Base-by-base conservation (phyloP, 2,888 invertebrate genomes). In the Arenicola marina region DNA sequence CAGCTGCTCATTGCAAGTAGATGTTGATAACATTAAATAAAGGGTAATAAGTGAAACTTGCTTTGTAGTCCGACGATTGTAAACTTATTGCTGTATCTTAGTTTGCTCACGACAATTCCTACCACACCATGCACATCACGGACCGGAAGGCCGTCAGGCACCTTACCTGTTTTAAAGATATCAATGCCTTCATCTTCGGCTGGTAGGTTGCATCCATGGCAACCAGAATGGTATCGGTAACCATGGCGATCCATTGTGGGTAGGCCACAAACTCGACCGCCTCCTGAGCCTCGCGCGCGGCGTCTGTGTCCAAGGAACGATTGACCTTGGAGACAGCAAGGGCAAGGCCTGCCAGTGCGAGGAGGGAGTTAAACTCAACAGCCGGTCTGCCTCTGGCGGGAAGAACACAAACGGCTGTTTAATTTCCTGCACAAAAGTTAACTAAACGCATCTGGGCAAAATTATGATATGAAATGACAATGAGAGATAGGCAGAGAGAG, bases 351-450 rank as follows among this genome's bases (percentile, higher is more conserved):
- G 75, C 69, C 51, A 80, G 68, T 3, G 81, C 76, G 21, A 76
- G 63, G 3, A 80, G 64, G 32, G 74, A 69, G 65, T 80, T 80
- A 34, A 72, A 75, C 66, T 81, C 80, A 21, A 73, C 69, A 18
- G 74, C 68, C 1, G 79, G 80, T 38, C 70, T 74, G 1, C 77
- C 75, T 64, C 78, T 78, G 63, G 4, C n/a, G n/a, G n/a, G 68
- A 69, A 31, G n/a, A 15, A 38, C 43, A 38, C 43, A 38, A n/a
- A n/a, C 11, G 43, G n/a, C 11, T 38, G 43, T 15, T 15, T 15
- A 38, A 38, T 38, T n/a, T 15, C n/a, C 24, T 33, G 24, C 26
- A 21, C 21, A 33, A 33, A 2, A 51, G 21, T 33, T 48, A 51
- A 1, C 3, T 38, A 15, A 38, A 51, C 31, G 11, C 7, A 59